phyloP scores from a whole-genome alignment of 64 coral and sea anemone species.

The Porites lutea region DNA sequence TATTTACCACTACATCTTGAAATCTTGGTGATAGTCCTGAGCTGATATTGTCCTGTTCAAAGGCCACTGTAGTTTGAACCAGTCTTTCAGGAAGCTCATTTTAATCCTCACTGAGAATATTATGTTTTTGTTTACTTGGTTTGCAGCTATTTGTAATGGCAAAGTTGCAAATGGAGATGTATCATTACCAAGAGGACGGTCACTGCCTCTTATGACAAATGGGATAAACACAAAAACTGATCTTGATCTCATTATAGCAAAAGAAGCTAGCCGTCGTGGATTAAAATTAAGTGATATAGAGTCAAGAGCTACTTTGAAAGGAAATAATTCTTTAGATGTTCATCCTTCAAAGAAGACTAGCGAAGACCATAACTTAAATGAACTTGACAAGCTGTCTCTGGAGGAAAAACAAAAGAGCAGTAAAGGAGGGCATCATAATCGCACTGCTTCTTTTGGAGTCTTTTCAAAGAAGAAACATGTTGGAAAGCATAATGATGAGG shows the following conservation, averaged over 20 bases:
- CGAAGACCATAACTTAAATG: constrained; percentile 99
- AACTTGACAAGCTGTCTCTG: constrained; percentile 93
- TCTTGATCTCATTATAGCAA: constrained; percentile 91
- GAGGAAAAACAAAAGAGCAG: constrained; percentile 53
- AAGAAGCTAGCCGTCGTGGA: constrained; percentile 80
- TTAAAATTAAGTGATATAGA: constrained; percentile 90
- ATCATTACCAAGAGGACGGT: constrained; percentile 49
- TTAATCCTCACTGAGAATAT: background rate
- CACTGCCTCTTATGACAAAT: constrained; percentile 83
- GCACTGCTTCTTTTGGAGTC: constrained; percentile 45
- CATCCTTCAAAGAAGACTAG: constrained; percentile 83
- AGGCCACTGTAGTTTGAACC: too few species aligned
- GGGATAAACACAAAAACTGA: constrained; percentile 95
- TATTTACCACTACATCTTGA: too few species aligned
- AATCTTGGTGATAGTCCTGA: too few species aligned
- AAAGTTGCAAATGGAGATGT: constrained; percentile 70
- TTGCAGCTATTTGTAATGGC: constrained; percentile 89
- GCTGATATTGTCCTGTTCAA: too few species aligned
- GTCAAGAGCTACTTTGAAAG: constrained; percentile 74
- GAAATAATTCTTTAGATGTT: constrained; percentile 58
- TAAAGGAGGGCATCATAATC: constrained; percentile 57
- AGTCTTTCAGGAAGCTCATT: too few species aligned
- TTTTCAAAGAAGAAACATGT: constrained; percentile 64
- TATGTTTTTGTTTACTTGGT: background rate
- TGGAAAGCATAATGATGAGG: constrained; percentile 75